Conservation (phyloP, 2,888 invertebrate genomes). For the Troglohyphantes excavatus region DNA sequence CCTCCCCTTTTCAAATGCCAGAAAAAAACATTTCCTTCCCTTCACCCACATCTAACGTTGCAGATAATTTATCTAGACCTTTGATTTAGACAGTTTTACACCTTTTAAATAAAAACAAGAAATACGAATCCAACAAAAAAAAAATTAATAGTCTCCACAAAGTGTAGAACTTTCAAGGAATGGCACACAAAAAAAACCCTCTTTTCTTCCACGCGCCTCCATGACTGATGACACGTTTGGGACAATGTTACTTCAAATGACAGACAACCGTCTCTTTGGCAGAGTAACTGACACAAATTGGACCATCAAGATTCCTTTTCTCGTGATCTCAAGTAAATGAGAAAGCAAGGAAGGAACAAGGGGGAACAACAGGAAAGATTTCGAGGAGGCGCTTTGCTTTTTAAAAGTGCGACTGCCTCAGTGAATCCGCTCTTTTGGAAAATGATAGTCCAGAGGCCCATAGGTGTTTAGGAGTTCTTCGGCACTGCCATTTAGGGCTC, state of each 20-base stretch:
- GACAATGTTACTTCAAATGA: conserved; percentile 68
- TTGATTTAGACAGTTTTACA: conserved; percentile 69
- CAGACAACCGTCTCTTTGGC: conserved; percentile 69
- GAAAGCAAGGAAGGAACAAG: conserved; percentile 56
- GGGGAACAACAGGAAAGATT: neutral
- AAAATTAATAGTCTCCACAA: conserved; percentile 49
- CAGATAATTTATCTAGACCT: conserved; percentile 36
- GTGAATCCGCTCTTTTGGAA: conserved; percentile 12
- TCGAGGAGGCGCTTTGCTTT: conserved; percentile 27
- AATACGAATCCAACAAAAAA: neutral
- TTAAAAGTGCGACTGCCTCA: conserved; percentile 67
- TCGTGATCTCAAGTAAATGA: conserved; percentile 48
- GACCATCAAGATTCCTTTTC: conserved; percentile 70
- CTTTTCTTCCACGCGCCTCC: conserved; percentile 65
- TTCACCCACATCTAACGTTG: conserved; percentile 36
- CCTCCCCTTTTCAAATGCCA: neutral
- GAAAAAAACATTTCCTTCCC: conserved; percentile 28
- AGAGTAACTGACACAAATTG: conserved; percentile 76
- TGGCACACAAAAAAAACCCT: conserved; percentile 22
- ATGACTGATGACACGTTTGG: conserved; percentile 78
- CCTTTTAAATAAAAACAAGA: conserved; percentile 51
- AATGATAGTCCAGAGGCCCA: conserved; percentile 69
- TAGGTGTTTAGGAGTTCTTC: conserved; percentile 71
- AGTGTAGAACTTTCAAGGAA: neutral
- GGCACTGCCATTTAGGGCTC: conserved; percentile 2